Conservation (phyloP, 2,888 invertebrate genomes). For the Heliothis peltigera region DNA sequence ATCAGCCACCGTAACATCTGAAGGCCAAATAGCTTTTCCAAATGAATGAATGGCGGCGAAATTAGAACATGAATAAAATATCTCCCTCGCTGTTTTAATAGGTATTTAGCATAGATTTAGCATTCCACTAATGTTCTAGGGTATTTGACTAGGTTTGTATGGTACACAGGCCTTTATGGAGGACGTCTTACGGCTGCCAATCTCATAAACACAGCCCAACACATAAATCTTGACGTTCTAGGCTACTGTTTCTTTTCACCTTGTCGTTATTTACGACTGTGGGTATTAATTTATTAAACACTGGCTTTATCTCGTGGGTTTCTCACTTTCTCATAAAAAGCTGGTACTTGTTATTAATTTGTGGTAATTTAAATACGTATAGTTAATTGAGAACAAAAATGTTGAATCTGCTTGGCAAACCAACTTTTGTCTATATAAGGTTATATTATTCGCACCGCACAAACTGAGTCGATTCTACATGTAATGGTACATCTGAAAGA, state of each 20-base stretch:
- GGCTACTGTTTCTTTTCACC: conserved; percentile 46
- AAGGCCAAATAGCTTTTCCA: conserved; percentile 43
- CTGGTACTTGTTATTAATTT: too few species aligned
- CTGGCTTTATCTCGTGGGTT: conserved; percentile 7
- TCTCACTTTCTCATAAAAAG: background rate
- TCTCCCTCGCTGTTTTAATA: conserved; percentile 35
- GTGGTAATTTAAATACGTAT: too few species aligned
- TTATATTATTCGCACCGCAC: background rate
- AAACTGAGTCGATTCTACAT: background rate
- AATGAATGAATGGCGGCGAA: conserved; percentile 50
- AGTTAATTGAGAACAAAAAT: too few species aligned
- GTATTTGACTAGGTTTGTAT: conserved; percentile 11
- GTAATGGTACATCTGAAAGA: background rate
- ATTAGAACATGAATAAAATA: conserved; percentile 44
- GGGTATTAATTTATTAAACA: conserved; percentile 38
- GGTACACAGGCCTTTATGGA: conserved; percentile 14
- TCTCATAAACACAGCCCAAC: conserved; percentile 17
- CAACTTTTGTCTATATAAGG: too few species aligned
- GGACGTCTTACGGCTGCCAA: conserved; percentile 28
- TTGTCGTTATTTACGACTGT: conserved; percentile 38
- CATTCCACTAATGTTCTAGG: too few species aligned
- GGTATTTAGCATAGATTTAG: conserved; percentile 10
- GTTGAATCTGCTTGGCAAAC: too few species aligned
- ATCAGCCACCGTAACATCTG: conserved; percentile 37
- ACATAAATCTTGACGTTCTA: conserved; percentile 37